Evolutionary conservation across 2,113 vertebrate species (phyloP).

Genomic region (Nipponia nippon): DNA sequence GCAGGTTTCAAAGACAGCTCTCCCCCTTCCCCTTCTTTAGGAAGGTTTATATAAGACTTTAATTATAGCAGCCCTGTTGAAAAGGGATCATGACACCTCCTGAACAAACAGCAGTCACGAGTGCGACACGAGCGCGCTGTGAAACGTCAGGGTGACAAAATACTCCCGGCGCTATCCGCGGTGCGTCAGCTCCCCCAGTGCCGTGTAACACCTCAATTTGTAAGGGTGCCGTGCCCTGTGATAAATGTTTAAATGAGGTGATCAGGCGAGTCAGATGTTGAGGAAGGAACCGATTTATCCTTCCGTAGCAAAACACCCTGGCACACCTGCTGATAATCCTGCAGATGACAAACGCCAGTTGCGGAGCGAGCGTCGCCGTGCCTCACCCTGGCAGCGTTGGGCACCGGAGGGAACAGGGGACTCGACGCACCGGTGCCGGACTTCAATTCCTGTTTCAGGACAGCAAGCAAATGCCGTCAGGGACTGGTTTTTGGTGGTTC

Average conservation of each 20-base stretch:
- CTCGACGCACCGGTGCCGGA: accelerated
- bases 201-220: background rate
- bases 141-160: background rate
- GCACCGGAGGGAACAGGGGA: too few relatives aligned
- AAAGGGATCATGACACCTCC: background rate
- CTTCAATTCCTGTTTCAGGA: accelerated
- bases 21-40: background rate
- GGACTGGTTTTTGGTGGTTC: background rate
- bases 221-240: background rate
- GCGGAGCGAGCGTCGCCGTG: accelerated
- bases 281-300: background rate
- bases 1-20: background rate
- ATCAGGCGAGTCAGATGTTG: background rate
- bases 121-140: background rate
- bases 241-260: background rate
- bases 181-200: background rate
- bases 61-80: constrained; percentile 19
- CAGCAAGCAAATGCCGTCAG: background rate
- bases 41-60: constrained; percentile 26
- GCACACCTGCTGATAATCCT: background rate
- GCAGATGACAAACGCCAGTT: background rate
- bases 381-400: background rate
- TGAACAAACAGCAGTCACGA: background rate
- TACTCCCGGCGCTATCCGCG: accelerated
- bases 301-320: background rate